These are phyloP conservation scores for Drosophila engyochracea DNA, from an alignment of 2,888 invertebrate species.

Conservation along the genomic window DNA sequence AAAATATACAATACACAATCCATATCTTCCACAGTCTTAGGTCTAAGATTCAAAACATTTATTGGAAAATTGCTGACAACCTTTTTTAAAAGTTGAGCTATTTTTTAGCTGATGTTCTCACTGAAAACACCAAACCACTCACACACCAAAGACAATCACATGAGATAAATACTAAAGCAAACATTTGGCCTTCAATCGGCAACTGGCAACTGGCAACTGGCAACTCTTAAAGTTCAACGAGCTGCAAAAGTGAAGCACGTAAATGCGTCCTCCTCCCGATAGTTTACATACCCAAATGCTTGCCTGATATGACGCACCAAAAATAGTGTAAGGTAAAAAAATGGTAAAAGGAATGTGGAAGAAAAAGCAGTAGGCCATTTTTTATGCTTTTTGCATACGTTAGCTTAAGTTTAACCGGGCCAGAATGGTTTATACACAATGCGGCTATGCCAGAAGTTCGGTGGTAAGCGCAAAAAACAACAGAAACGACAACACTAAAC, in stretches of 20 bases:
- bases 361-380: background rate
- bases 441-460: background rate
- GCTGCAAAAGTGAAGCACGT: conserved; percentile 19
- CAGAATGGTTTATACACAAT: conserved; percentile 4
- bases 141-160: background rate
- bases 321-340: background rate
- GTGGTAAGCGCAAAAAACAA: background rate
- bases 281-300: background rate
- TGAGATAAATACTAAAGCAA: background rate
- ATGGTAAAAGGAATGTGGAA: no score
- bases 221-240: conserved; percentile 12
- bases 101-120: background rate
- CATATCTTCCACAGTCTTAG: background rate
- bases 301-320: background rate
- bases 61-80: background rate
- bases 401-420: conserved; percentile 1
- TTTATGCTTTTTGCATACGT: conserved; percentile 2
- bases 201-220: background rate
- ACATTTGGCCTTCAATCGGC: conserved; percentile 3
- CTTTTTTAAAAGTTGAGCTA: background rate
- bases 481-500: background rate
- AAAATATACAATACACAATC: background rate
- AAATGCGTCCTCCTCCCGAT: background rate
- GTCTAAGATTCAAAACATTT: background rate
- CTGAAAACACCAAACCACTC: background rate